Percentiles rank a stretch among this genome's conserved stretches.
Conservation (phyloP, 2,113 vertebrate species). For the Galeopterus variegatus region DNA sequence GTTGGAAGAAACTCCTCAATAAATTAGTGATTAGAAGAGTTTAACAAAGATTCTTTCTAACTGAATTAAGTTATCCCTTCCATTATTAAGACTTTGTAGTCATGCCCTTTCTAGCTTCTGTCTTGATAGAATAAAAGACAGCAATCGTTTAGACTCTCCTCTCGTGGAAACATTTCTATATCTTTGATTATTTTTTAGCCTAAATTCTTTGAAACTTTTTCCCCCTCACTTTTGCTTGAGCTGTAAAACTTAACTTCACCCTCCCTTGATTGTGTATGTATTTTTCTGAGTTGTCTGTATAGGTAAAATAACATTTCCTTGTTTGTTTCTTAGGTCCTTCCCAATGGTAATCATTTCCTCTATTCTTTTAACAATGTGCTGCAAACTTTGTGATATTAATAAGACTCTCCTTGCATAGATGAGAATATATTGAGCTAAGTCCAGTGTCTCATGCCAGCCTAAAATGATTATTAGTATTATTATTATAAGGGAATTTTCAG, state of each 20-base stretch:
- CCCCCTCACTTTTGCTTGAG: neutral
- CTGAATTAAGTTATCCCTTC: neutral
- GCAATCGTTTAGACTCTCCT: neutral
- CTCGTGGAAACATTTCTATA: neutral
- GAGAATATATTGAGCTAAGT: neutral
- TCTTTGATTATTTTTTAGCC: neutral
- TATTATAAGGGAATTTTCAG: neutral
- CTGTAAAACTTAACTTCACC: neutral
- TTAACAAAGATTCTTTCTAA: neutral
- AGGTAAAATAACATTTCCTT: neutral
- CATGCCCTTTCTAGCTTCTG: neutral
- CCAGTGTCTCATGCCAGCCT: neutral
- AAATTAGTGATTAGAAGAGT: neutral
- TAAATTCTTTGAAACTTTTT: neutral
- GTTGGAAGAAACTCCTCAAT: neutral
- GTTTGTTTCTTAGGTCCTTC: neutral
- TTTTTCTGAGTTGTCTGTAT: neutral
- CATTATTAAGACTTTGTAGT: neutral
- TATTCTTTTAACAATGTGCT: neutral
- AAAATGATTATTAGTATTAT: neutral
- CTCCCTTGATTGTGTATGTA: neutral
- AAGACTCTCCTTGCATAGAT: neutral
- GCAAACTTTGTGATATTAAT: neutral
- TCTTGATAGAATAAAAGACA: neutral
- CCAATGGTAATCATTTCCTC: neutral